phyloP scores from a whole-genome alignment of 2,797 vertebrate species.

The Perodicticus potto region DNA sequence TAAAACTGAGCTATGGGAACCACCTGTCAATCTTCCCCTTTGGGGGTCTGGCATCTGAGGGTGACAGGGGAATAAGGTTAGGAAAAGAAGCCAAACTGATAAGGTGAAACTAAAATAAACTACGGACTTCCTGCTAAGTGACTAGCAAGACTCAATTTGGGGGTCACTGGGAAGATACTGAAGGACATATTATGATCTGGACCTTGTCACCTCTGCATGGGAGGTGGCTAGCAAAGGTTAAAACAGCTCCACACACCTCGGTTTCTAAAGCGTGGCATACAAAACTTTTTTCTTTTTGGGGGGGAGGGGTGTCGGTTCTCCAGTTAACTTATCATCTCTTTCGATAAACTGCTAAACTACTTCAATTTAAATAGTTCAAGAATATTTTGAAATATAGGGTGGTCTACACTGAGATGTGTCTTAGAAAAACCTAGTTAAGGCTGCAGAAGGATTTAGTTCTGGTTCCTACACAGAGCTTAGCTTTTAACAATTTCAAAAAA shows the following conservation, averaged over 20 bases:
- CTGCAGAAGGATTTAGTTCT: slow-evolving; percentile 57
- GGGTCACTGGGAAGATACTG: slow-evolving; percentile 96
- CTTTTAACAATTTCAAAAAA: slow-evolving; percentile 77
- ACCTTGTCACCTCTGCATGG: slow-evolving; percentile 96
- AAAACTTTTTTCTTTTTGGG: slow-evolving; percentile 34
- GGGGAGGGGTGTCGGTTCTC: slow-evolving; percentile 47
- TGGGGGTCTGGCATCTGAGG: slow-evolving; percentile 94
- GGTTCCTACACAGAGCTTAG: slow-evolving; percentile 23
- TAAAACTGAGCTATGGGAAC: slow-evolving; percentile 91
- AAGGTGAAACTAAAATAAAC: slow-evolving; percentile 95
- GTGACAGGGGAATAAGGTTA: slow-evolving; percentile 93
- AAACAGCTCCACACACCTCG: slow-evolving; percentile 91
- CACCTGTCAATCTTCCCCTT: slow-evolving; percentile 95
- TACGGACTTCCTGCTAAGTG: slow-evolving; percentile 94
- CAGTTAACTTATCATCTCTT: slow-evolving; percentile 61
- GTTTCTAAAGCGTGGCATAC: slow-evolving; percentile 82
- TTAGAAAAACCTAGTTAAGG: slow-evolving; percentile 1
- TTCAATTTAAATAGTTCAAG: slow-evolving; percentile 71
- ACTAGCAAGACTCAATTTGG: slow-evolving; percentile 93
- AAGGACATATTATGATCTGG: slow-evolving; percentile 95
- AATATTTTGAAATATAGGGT: slow-evolving; percentile 9
- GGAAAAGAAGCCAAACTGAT: slow-evolving; percentile 94
- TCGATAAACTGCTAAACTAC: rapidly evolving
- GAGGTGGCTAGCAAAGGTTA: slow-evolving; percentile 98
- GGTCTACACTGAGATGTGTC: not conserved